These are phyloP conservation scores for Lateolabrax maculatus DNA, from an alignment of 2,797 vertebrate genomes.

Conservation along the genomic window DNA sequence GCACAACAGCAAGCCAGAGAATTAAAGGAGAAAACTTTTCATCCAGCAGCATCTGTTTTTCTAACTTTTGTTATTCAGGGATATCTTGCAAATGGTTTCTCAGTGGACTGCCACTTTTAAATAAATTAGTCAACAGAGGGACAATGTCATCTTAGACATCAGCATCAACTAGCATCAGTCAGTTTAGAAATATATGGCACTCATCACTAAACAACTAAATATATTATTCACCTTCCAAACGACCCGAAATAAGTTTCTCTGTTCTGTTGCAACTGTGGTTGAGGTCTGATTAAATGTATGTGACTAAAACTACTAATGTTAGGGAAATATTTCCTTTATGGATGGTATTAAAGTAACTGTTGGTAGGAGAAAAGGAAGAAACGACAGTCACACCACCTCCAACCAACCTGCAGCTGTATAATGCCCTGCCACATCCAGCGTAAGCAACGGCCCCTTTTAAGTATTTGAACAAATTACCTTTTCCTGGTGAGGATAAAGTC, in stretches of 20 bases:
- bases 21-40: not conserved
- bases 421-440: no score
- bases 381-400: not conserved
- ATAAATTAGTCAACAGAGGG: not conserved
- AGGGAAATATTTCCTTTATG: not conserved
- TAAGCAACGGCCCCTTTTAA: not conserved
- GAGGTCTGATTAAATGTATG: not conserved
- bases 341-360: not conserved
- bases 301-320: not conserved
- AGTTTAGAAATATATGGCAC: not conserved
- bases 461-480: conserved; percentile 5
- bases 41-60: not conserved
- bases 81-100: not conserved
- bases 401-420: not conserved
- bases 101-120: not conserved
- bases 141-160: not conserved
- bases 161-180: not conserved
- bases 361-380: not conserved
- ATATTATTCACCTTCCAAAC: not conserved
- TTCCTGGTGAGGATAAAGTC: conserved; percentile 12
- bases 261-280: not conserved
- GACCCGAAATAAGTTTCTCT: not conserved
- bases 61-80: not conserved
- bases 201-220: not conserved
- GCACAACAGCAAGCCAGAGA: not conserved